Evolutionary conservation across 2,888 invertebrate species (phyloP), one percentile per base, ranked within the genome.

Genomic region (Ennomos quercinarius): DNA sequence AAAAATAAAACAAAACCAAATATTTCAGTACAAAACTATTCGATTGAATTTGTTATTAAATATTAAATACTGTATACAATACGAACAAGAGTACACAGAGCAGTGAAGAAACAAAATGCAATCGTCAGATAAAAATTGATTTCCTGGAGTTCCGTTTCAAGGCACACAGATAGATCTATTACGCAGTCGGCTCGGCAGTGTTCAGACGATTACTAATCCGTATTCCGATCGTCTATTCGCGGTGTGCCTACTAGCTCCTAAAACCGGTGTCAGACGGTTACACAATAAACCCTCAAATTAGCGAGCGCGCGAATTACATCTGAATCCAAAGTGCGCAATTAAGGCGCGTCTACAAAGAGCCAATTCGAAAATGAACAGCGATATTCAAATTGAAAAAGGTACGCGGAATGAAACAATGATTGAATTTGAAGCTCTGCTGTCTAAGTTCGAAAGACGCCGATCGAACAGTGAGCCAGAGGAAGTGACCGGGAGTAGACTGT

Each of bases 271-370:
- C 80, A 80, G 81, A 78, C 81, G 81, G 78, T 73, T 78, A 83
- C 78, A 87, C 87, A 85, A 87, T 89, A 87, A 86, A 87, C 84
- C 84, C 83, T 83, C 87, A 89, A 91, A 91, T 91, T 91, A 91
- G 89, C 83, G 84, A 80, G 72, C 83, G 80, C 80, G 83, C 80
- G 89, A 90, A 89, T 91, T 89, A 89, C 74, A 79, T 77, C 80
- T 90, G 91, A 92, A 91, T 92, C 85, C 78, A 92, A 92, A 92
- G 82, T 89, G 84, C 89, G 85, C 84, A 86, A 91, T 91, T 91
- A 89, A 84, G 80, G 81, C 81, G 79, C 85, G 84, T 86, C 88
- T 86, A 89, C 89, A 86, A 84, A 86, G 86, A 85, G 85, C 84
- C 85, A 83, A 88, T 88, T 84, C 84, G 84, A 88, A 89, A 90